Conservation (phyloP, 1,140 invertebrate genomes). For the Drosophila sproati region DNA sequence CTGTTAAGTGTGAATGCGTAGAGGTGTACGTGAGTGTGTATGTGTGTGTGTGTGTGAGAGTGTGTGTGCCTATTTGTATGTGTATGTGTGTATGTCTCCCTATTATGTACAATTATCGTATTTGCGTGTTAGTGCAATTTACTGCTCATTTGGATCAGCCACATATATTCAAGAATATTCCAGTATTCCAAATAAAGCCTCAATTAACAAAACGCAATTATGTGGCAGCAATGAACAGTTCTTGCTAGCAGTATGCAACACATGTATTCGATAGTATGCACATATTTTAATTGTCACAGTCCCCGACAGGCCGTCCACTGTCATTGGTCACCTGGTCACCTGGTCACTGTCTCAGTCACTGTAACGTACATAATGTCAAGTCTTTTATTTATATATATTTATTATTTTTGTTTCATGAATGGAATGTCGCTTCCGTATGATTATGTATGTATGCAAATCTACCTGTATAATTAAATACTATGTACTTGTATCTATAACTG, state of each 20-base stretch:
- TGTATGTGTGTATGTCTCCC: conserved; percentile 3
- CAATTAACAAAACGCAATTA: conserved; percentile 10
- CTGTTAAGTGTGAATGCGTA: conserved; percentile 10
- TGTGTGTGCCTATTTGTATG: neutral
- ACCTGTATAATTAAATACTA: neutral
- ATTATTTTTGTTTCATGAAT: conserved; percentile 9
- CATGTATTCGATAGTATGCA: conserved; percentile 17
- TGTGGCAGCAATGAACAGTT: conserved; percentile 20
- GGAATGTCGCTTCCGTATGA: conserved; percentile 23
- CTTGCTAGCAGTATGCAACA: conserved; percentile 9
- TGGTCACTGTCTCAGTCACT: conserved; percentile 33
- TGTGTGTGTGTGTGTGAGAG: conserved; percentile 2
- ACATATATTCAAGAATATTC: neutral
- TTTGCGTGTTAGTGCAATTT: neutral
- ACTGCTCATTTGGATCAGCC: neutral
- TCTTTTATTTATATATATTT: conserved; percentile 3
- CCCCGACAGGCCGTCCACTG: conserved; percentile 9
- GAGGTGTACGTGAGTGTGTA: conserved; percentile 3
- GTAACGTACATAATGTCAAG: conserved; percentile 17
- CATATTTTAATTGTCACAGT: conserved; percentile 22
- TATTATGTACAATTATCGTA: conserved; percentile 1
- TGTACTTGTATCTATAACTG: conserved; percentile 3
- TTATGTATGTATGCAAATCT: conserved; percentile 21
- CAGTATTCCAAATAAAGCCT: neutral
- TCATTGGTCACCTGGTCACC: conserved; percentile 21